A percentile compares a stretch with the other conserved stretches of the same genome.
phyloP scores from a whole-genome alignment of 2,888 invertebrate genomes.

The Leucania comma region DNA sequence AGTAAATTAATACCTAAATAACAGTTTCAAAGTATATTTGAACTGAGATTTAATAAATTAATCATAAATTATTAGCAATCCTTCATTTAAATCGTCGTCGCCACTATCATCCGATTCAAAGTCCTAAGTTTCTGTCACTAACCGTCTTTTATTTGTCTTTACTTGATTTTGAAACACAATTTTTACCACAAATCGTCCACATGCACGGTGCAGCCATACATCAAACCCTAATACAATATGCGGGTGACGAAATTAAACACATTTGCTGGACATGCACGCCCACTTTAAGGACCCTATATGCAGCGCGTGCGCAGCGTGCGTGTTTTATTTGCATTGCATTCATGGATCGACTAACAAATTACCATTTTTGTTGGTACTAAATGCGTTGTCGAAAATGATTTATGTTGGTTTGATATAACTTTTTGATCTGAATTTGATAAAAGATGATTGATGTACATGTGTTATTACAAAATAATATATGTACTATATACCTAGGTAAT shows the following conservation, averaged over 20 bases:
- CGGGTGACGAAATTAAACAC: slow-evolving; percentile 55
- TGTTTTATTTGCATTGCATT: slow-evolving; percentile 56
- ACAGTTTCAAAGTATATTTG: too few relatives aligned
- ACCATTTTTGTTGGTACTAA: slow-evolving; percentile 38
- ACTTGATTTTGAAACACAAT: not conserved
- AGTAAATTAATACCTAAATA: too few relatives aligned
- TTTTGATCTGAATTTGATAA: not conserved
- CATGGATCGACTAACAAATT: slow-evolving; percentile 46
- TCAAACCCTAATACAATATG: slow-evolving; percentile 45
- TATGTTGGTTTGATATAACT: slow-evolving; percentile 5
- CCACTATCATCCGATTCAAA: not conserved
- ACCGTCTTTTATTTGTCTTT: not conserved
- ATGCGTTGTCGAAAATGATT: slow-evolving; percentile 38
- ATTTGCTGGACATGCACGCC: slow-evolving; percentile 53
- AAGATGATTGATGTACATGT: slow-evolving; percentile 15
- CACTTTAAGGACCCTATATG: slow-evolving; percentile 27
- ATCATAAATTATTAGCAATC: too few relatives aligned
- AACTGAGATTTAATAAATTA: too few relatives aligned
- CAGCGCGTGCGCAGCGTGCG: slow-evolving; percentile 57
- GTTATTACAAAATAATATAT: too few relatives aligned
- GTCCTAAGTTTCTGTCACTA: too few relatives aligned
- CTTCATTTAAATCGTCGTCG: not conserved
- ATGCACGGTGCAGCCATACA: slow-evolving; percentile 28
- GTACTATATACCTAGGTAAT: too few relatives aligned
- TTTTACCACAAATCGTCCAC: slow-evolving; percentile 10